Evolutionary conservation across 2,888 invertebrate genomes (phyloP), one percentile per base, ranked within the genome.

Genomic region (Zygogramma bicolorata): DNA sequence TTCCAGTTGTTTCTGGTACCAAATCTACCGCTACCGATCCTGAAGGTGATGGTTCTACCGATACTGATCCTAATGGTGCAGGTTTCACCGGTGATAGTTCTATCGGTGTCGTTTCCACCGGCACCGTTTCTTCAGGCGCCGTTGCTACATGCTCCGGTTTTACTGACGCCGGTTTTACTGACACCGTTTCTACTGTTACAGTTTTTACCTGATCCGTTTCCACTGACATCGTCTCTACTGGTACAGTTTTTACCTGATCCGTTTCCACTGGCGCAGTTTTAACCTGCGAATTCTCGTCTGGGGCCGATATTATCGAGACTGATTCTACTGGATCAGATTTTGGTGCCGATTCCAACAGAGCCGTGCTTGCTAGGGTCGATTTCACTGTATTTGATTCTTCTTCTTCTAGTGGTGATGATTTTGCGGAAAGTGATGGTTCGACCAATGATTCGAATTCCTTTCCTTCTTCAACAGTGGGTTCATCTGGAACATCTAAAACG

Each of bases 321-420:
- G 60, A 29, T 61, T 38, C 10, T 20, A 40, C 13, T 13, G 46
- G 20, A 34, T 15, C 34, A 18, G 5, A 42, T 4, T 42, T 15
- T 42, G 13, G n/a, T n/a, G n/a, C n/a, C n/a, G n/a, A n/a, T n/a
- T n/a, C n/a, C n/a, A n/a, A n/a, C n/a, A n/a, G n/a, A n/a, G n/a
- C 40, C 22, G 61, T 22, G 25, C 38, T 22, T 67, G 22, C 59
- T 8, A 10, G 13, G 5, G 22, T 10, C 15, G 31, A 3, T 59
- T 20, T 34, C 0, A 29, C 57, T 13, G 53, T 20, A 18, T 22
- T 49, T 27, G 20, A 4, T 68, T 75, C 74, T 49, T 66, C 74
- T 20, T 70, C 73, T 40, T 70, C 62, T 29, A 69, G 65, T 38
- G 53, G 40, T 3, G 10, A 10, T 38, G 34, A 7, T 60, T 63